A percentile compares a stretch with the other conserved stretches of the same genome.
Conservation (phyloP, 1,140 invertebrate genomes). For the Chironomus tepperi region DNA sequence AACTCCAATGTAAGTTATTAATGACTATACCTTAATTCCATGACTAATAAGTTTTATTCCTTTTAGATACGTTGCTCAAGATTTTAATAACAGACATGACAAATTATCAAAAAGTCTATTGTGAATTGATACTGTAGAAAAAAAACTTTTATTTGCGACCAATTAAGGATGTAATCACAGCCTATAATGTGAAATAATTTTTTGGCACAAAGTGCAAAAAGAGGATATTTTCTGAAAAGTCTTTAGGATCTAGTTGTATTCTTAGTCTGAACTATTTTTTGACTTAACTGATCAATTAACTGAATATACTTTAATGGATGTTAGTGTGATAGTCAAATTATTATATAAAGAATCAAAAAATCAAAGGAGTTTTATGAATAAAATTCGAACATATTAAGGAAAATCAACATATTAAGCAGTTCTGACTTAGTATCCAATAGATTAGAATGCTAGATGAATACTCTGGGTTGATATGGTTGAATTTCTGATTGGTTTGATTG, state of each 20-base stretch:
- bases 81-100: background rate
- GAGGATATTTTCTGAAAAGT: background rate
- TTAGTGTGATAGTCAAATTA: background rate
- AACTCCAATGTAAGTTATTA: background rate
- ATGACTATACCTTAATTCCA: background rate
- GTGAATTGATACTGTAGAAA: background rate
- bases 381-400: too few species aligned
- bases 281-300: background rate
- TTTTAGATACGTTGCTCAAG: background rate
- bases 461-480: too few species aligned
- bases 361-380: background rate
- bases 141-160: background rate
- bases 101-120: background rate
- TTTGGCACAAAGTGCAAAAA: conserved; percentile 6
- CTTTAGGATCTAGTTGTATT: too few species aligned
- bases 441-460: too few species aligned
- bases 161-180: background rate
- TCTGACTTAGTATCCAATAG: too few species aligned
- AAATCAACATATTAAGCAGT: too few species aligned
- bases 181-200: background rate
- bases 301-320: background rate
- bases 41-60: background rate
- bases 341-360: background rate
- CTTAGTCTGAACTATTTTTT: background rate
- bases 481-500: too few species aligned